Evolutionary conservation across 1,140 invertebrate species (phyloP).

Genomic region (Zophobas atratus): DNA sequence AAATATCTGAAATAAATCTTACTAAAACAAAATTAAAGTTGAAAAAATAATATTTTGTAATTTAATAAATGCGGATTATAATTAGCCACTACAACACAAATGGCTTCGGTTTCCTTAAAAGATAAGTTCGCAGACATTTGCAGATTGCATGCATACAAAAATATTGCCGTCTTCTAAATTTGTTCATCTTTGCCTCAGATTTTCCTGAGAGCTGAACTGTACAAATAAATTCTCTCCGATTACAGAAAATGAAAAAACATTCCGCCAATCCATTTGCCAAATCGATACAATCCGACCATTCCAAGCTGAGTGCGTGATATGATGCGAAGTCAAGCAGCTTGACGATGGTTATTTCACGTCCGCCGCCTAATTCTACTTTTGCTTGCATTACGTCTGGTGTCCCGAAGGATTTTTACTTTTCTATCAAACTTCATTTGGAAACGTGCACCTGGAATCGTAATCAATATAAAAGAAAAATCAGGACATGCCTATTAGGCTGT

Average conservation of each 20-base stretch:
- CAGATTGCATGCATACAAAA: too few species aligned
- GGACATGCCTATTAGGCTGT: conserved; percentile 1
- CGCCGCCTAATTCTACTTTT: conserved; percentile 23
- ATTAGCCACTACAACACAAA: too few species aligned
- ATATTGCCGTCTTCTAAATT: background rate
- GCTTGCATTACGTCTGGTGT: conserved; percentile 19
- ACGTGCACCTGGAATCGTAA: conserved; percentile 5
- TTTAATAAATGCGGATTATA: too few species aligned
- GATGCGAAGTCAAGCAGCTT: conserved; percentile 45
- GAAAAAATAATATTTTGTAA: too few species aligned
- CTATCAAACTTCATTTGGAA: conserved; percentile 19
- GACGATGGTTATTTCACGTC: conserved; percentile 24
- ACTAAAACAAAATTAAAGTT: too few species aligned
- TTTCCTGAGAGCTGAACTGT: conserved; percentile 4
- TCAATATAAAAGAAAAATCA: conserved; percentile 29
- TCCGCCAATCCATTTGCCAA: conserved; percentile 17
- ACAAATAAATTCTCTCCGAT: conserved; percentile 25
- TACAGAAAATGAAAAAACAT: conserved; percentile 29
- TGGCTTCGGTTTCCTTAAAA: too few species aligned
- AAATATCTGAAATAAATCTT: too few species aligned
- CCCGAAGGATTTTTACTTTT: conserved; percentile 1
- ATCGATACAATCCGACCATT: conserved; percentile 26
- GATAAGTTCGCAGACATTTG: too few species aligned
- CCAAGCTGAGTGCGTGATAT: conserved; percentile 17
- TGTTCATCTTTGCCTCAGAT: background rate